phyloP scores from a whole-genome alignment of 30 jellyfish, hydroid and myxozoan species.

The Aurelia sp. region DNA sequence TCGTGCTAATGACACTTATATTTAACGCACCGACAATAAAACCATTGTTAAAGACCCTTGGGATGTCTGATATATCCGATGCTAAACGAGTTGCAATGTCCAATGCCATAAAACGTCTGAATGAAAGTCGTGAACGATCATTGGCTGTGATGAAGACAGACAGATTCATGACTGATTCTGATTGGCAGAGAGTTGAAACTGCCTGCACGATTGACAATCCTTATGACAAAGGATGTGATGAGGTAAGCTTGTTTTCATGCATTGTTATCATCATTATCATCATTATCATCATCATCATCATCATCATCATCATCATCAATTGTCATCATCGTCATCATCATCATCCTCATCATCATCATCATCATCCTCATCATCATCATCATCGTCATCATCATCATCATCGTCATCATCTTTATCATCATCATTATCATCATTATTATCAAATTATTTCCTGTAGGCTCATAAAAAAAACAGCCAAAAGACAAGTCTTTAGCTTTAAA shows the following conservation, averaged over 20 bases:
- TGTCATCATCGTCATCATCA: too few relatives aligned
- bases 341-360: too few relatives aligned
- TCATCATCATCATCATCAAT: too few relatives aligned
- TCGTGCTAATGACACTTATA: constrained; percentile 80
- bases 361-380: too few relatives aligned
- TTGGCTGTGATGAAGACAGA: constrained; percentile 88
- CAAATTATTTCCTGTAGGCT: too few relatives aligned
- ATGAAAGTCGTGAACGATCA: constrained; percentile 79
- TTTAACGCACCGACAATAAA: constrained; percentile 85
- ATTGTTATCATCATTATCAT: too few relatives aligned
- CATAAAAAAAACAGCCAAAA: too few relatives aligned
- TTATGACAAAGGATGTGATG: constrained; percentile 58
- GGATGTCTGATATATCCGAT: constrained; percentile 95
- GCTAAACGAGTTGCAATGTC: constrained; percentile 91
- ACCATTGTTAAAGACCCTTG: constrained; percentile 76
- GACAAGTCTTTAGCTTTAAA: too few relatives aligned
- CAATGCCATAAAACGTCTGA: constrained; percentile 81
- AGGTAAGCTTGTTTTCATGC: constrained; percentile 27
- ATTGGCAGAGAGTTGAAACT: constrained; percentile 83
- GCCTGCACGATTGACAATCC: constrained; percentile 84
- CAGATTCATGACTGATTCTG: constrained; percentile 95
- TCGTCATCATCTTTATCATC: too few relatives aligned
- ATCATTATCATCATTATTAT: too few relatives aligned
- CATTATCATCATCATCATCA: too few relatives aligned
- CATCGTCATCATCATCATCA: too few relatives aligned